These are phyloP conservation scores for Rhinichthys osculus DNA, from an alignment of 2,797 vertebrate genomes.

Conservation along the genomic window DNA sequence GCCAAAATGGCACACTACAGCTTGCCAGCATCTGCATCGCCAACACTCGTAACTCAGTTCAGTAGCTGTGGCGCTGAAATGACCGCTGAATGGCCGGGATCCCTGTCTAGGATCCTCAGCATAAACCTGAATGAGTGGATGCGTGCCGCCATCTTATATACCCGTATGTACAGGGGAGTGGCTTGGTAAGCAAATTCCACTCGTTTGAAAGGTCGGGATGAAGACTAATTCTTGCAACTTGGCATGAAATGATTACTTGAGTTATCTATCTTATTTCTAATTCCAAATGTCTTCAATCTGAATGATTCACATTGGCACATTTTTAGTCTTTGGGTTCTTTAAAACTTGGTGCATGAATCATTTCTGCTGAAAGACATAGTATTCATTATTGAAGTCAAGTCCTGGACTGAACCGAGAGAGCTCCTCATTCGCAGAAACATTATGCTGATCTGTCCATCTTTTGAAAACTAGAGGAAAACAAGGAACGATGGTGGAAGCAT, in stretches of 20 bases:
- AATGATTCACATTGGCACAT: neutral
- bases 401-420: slow-evolving; percentile 31
- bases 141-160: no score
- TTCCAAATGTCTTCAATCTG: neutral
- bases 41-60: no score
- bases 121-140: no score
- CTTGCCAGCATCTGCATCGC: no score
- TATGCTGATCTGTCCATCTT: slow-evolving; percentile 43
- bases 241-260: neutral
- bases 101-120: no score
- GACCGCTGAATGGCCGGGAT: no score
- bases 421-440: slow-evolving; percentile 2
- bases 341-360: slow-evolving; percentile 4
- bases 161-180: no score
- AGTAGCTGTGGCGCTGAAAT: no score
- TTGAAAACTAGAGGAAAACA: slow-evolving; percentile 41
- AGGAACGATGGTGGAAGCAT: neutral
- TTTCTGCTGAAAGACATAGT: slow-evolving; percentile 34
- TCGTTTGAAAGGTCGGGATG: neutral
- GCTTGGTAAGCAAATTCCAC: no score
- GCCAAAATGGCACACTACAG: no score
- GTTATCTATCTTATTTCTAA: neutral
- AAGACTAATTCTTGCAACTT: neutral
- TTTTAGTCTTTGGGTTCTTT: neutral
- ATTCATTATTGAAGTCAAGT: slow-evolving; percentile 50